Percentiles rank a stretch among this genome's conserved stretches.
These are phyloP conservation scores for Hemaris fuciformis DNA, from an alignment of 2,888 invertebrate genomes.

Conservation along the genomic window DNA sequence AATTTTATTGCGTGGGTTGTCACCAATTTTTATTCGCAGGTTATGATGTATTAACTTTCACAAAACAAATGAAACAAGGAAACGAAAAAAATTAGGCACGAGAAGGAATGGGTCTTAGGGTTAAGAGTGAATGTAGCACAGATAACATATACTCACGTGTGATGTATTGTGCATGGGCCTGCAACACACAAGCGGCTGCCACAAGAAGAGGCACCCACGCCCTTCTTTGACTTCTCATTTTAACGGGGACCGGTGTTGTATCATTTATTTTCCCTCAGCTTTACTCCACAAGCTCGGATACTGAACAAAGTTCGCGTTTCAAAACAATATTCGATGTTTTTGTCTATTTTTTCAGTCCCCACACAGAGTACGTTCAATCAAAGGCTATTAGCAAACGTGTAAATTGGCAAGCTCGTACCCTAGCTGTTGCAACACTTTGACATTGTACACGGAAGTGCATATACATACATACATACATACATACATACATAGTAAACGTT, in stretches of 20 bases:
- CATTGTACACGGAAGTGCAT: slow-evolving; percentile 12
- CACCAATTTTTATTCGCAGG: background rate
- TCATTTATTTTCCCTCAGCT: slow-evolving; percentile 45
- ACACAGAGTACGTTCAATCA: slow-evolving; percentile 30
- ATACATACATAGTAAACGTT: background rate
- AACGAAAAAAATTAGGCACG: background rate
- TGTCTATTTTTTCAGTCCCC: slow-evolving; percentile 31
- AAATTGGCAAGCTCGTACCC: slow-evolving; percentile 23
- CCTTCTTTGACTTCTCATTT: slow-evolving; percentile 54
- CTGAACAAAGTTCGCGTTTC: slow-evolving; percentile 36
- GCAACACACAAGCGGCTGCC: slow-evolving; percentile 30
- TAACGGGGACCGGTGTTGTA: slow-evolving; percentile 31
- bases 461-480: no score
- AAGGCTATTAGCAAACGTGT: slow-evolving; percentile 18
- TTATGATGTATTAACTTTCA: background rate
- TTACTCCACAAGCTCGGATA: slow-evolving; percentile 24
- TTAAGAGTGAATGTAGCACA: background rate
- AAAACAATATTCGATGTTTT: slow-evolving; percentile 15
- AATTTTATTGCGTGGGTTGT: slow-evolving; percentile 18
- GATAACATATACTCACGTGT: slow-evolving; percentile 53
- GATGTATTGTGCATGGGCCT: slow-evolving; percentile 44
- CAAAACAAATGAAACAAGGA: background rate
- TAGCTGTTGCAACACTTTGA: slow-evolving; percentile 23
- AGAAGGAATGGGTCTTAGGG: background rate
- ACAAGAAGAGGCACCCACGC: slow-evolving; percentile 50